A percentile compares a stretch with the other conserved stretches of the same genome.
phyloP scores from a whole-genome alignment of 2,797 vertebrate species.

The Austrolebias charrua region DNA sequence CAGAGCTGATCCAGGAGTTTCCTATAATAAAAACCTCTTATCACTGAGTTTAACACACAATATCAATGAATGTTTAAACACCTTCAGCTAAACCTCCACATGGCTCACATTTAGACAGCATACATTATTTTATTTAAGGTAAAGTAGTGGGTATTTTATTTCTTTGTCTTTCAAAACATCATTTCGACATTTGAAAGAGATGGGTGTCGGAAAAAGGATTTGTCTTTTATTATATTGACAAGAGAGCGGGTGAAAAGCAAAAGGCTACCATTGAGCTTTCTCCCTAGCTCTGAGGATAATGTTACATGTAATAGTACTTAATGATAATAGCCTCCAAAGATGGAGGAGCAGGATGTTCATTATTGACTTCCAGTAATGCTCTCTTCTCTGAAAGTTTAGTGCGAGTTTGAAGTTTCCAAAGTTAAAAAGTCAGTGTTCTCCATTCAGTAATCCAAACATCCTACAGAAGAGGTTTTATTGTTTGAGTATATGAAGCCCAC shows the following conservation, averaged over 20 bases:
- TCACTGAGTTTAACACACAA: no score
- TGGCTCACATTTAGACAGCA: no score
- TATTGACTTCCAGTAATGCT: slow-evolving; percentile 52
- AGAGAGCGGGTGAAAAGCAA: slow-evolving; percentile 42
- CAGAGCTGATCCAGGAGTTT: no score
- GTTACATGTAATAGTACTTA: slow-evolving; percentile 68
- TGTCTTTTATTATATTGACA: background rate
- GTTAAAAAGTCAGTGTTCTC: background rate
- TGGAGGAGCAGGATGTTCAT: slow-evolving; percentile 46
- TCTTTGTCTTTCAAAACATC: no score
- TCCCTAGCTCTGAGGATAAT: slow-evolving; percentile 47
- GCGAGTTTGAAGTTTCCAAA: no score
- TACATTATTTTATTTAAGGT: no score
- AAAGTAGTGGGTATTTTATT: no score
- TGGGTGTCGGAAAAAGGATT: no score
- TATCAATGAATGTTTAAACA: no score
- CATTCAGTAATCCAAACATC: background rate
- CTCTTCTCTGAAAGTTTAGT: background rate
- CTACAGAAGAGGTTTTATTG: background rate
- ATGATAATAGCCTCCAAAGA: slow-evolving; percentile 39
- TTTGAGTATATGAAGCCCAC: background rate
- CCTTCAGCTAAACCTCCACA: no score
- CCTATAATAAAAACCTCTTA: no score
- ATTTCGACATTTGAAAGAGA: no score
- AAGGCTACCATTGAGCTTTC: slow-evolving; percentile 54